Conservation (phyloP, 1,140 invertebrate genomes). For the Orius laevigatus region DNA sequence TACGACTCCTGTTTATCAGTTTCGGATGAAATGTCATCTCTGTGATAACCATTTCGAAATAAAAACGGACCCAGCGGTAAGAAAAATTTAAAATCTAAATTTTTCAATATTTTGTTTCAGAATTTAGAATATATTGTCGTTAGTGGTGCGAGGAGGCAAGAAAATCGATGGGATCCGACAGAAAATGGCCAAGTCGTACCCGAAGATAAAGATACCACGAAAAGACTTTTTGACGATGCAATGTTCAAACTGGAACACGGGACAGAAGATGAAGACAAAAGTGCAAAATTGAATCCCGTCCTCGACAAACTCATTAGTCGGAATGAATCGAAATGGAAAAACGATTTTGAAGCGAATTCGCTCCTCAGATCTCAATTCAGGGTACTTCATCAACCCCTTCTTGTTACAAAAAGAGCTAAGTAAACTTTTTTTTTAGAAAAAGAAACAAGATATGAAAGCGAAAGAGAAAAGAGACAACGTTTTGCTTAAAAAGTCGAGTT, state of each 20-base stretch:
- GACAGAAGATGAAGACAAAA: conserved; percentile 56
- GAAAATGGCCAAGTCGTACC: conserved; percentile 90
- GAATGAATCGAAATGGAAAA: conserved; percentile 66
- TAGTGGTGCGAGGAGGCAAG: conserved; percentile 85
- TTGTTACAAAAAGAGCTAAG: conserved; percentile 9
- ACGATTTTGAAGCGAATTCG: conserved; percentile 81
- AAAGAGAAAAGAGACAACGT: conserved; percentile 46
- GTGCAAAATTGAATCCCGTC: conserved; percentile 48
- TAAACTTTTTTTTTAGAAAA: conserved; percentile 35
- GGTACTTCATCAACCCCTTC: conserved; percentile 30
- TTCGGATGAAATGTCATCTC: conserved; percentile 98
- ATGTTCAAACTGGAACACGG: conserved; percentile 95
- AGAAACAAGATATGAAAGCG: conserved; percentile 56
- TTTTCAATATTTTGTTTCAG: conserved; percentile 33
- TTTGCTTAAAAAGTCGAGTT: conserved; percentile 57
- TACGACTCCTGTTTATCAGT: conserved; percentile 93
- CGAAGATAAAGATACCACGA: conserved; percentile 74
- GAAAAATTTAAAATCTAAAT: conserved; percentile 21
- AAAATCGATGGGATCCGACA: conserved; percentile 93
- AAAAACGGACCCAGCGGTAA: conserved; percentile 92
- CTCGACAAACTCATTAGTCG: conserved; percentile 57
- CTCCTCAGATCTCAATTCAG: conserved; percentile 65
- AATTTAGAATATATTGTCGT: conserved; percentile 96
- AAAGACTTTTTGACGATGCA: conserved; percentile 77
- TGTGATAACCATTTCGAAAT: conserved; percentile 98